Evolutionary conservation across 2,113 vertebrate species (phyloP), one percentile per base, ranked within the genome.

Genomic region (Erinaceus europaeus): DNA sequence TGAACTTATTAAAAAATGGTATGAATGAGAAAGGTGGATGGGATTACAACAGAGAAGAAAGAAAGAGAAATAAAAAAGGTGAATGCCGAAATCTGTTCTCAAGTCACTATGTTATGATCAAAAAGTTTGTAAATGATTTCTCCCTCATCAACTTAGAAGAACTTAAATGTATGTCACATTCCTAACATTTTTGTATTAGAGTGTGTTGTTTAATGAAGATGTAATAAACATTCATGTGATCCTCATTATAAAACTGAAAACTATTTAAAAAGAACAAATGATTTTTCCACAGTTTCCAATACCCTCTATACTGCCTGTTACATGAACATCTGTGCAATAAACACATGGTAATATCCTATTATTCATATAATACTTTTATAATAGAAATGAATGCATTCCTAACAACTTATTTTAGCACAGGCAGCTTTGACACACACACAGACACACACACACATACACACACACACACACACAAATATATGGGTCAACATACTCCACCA

Each of bases 101-200:
- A 88, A 80, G 29, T 10, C 13, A 86, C 27, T 67, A 48, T 59
- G 10, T 76, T 86, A 25, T 72, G 14, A 83, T 69, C 15, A 36
- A 25, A 72, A 57, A 13, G 72, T 90, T 87, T 73, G 29, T 91
- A 88, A 72, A 69, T 61, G 27, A 91, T 75, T 40, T 23, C 9
- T 89, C 53, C 46, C 40, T 53, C 52, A 21, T 61, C 17, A 86
- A 86, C 48, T 77, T 34, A 10, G 81, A n/a, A 6, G 90, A 29
- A 76, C 34, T 85, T 78, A 67, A 79, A 84, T 62, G 9, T 46
- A 25, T 7, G 2, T 34, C 40, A 72, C 11, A 67, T 6, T 50
- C 18, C 4, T 64, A 80, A 46, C 0, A 36, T 88, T 90, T 87
- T 46, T 68, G 0, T 42, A 81, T 65, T 27, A 84, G 23, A n/a